Base-by-base conservation (phyloP, 2,888 invertebrate genomes). In the Podotricha telesiphe region DNA sequence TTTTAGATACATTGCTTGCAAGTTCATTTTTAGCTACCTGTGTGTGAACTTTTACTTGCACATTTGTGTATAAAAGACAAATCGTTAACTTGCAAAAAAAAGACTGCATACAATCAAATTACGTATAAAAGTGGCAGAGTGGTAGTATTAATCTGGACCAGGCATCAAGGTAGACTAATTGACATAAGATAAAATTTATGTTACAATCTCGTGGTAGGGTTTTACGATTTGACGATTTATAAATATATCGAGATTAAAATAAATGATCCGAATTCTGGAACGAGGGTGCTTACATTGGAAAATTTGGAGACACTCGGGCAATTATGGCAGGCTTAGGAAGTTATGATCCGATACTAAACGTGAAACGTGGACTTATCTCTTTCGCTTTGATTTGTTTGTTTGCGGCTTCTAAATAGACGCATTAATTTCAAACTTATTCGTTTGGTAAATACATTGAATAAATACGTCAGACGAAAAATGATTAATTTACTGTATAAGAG, bases 281-380 rank as follows among this genome's bases (percentile, higher is more conserved):
- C 76, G 68, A 73, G 68, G 68, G 70, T 76, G 71, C 72, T 76
- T 76, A 80, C 83, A 85, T 85, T 82, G 80, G 77, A 82, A 83
- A 83, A 82, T 80, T 80, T 80, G 74, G 75, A 78, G 78, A 75
- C 79, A 78, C 80, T 78, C 80, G 79, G 79, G 79, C 83, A 87
- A 87, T 88, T 88, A 87, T 83, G 84, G 82, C 79, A 82, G 82
- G 85, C 83, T 89, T 86, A 82, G 74, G 79, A 86, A 89, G 86
- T 89, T 89, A 86, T 87, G 85, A 87, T 83, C 82, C 81, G 73
- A 77, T 77, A 78, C 70, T 75, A 76, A 76, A 74, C 73, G 74
- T 77, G 74, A 79, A 85, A 87, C 86, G 78, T 74, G 77, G 85
- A 89, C 86, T 87, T 86, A 89, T 86, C 79, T 85, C 77, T 74